Evolutionary conservation across 1,140 invertebrate genomes (phyloP), one percentile per base, ranked within the genome.

Genomic region (Danaus plexippus): DNA sequence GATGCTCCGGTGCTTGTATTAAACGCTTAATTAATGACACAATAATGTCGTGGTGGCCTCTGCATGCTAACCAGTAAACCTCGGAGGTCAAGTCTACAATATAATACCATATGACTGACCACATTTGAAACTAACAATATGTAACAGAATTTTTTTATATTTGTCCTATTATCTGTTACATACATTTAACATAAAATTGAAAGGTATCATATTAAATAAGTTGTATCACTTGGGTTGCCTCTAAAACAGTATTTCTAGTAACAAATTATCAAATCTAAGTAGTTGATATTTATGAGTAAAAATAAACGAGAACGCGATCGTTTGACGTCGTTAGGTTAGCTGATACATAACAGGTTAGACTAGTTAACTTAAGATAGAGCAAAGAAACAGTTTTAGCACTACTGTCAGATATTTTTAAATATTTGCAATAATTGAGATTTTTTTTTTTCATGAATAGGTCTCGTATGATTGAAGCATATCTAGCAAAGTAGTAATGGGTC

Each of bases 51-150:
- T 61, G 53, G 51, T 61, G 59, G 59, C 59, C 59, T 65, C 56
- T 61, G 53, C 52, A 51, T 64, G 13, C 41, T 55, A 57, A 55
- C 55, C 58, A 56, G 59, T 61, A 61, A 61, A 57, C 56, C 51
- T 50, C 59, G 56, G 49, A 59, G 63, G 63, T 61, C 63, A 65
- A 65, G 56, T 59, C 53, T 56, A 61, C 52, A 61, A 61, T 61
- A 51, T 54, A 44, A 58, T 64, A 48, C 61, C 15, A 53, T 45
- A 51, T 18, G 41, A 52, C 52, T 54, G 43, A 43, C 46, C 50
- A 52, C 50, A 52, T 44, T 52, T 32, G 22, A 32, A 3, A 32
- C 5, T 32, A 32, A 32, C 5, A 7, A 32, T 32, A 32, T 32
- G 22, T 32, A 32, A 32, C 22, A 32, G 2, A 32, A 32, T 6